These are phyloP conservation scores for Lepidocyrtinus sp. DNA, from an alignment of 2,888 invertebrate species.

Conservation along the genomic window DNA sequence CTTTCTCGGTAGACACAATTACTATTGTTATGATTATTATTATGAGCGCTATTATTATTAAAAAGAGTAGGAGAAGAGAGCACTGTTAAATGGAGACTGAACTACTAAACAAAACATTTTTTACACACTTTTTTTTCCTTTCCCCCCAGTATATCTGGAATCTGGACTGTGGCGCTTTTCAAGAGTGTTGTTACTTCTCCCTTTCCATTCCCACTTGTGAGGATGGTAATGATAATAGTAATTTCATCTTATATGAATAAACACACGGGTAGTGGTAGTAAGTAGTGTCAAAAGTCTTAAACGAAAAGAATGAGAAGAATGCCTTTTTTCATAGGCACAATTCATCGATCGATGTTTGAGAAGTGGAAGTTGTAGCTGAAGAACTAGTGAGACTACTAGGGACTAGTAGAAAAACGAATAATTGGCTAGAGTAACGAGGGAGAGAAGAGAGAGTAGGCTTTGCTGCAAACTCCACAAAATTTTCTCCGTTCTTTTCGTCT, in stretches of 20 bases:
- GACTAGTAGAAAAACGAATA: constrained; percentile 47
- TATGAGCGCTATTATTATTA: background rate
- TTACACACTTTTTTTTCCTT: no score
- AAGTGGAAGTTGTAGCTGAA: constrained; percentile 54
- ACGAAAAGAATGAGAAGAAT: constrained; percentile 43
- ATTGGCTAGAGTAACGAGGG: constrained; percentile 50
- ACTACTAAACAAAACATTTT: no score
- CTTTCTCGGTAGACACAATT: constrained; percentile 17
- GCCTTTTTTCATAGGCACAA: constrained; percentile 40
- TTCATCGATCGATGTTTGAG: constrained; percentile 59
- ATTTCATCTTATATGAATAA: constrained; percentile 13
- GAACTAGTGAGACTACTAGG: constrained; percentile 48
- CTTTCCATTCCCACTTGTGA: constrained; percentile 8
- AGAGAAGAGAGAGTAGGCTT: constrained; percentile 51
- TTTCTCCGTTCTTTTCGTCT: constrained; percentile 51
- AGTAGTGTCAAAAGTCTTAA: constrained; percentile 54
- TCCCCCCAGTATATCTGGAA: no score
- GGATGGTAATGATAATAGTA: constrained; percentile 11
- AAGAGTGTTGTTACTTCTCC: constrained; percentile 3
- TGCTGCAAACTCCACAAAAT: constrained; percentile 39
- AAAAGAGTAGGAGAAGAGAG: no score
- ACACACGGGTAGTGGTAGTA: constrained; percentile 13
- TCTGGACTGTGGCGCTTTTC: no score
- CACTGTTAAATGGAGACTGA: no score
- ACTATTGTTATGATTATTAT: constrained; percentile 34